Percentiles rank a stretch among this genome's conserved stretches.
These are phyloP conservation scores for Dione vanillae DNA, from an alignment of 2,888 invertebrate genomes.

Conservation along the genomic window DNA sequence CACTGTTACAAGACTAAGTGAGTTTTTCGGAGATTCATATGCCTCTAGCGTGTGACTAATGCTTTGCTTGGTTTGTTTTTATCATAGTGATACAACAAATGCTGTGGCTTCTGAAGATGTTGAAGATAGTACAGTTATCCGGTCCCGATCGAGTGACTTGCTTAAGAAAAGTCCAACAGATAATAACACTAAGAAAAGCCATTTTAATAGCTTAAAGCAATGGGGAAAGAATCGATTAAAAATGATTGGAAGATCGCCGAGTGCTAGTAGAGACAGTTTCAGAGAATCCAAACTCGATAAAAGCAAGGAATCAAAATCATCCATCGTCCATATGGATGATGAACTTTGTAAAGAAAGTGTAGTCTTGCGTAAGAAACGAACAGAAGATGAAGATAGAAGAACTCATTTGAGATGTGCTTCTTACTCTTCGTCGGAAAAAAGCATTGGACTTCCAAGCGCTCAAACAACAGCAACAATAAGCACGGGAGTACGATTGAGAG, in stretches of 20 bases:
- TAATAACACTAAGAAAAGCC: slow-evolving; percentile 82
- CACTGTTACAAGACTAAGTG: slow-evolving; percentile 78
- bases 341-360: slow-evolving; percentile 87
- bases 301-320: slow-evolving; percentile 71
- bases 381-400: slow-evolving; percentile 86
- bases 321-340: slow-evolving; percentile 75
- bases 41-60: slow-evolving; percentile 84
- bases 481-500: slow-evolving; percentile 89
- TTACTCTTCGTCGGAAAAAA: slow-evolving; percentile 90
- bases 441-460: slow-evolving; percentile 84
- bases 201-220: slow-evolving; percentile 92
- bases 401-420: slow-evolving; percentile 91
- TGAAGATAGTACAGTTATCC: slow-evolving; percentile 82
- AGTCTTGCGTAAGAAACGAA: slow-evolving; percentile 85
- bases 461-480: slow-evolving; percentile 83
- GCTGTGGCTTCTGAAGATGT: slow-evolving; percentile 81
- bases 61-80: slow-evolving; percentile 85
- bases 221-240: slow-evolving; percentile 92
- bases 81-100: slow-evolving; percentile 82
- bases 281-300: slow-evolving; percentile 74
- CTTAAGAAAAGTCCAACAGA: slow-evolving; percentile 88
- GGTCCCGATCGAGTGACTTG: slow-evolving; percentile 91
- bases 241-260: slow-evolving; percentile 87
- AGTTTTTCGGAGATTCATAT: slow-evolving; percentile 70
- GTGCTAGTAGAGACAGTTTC: slow-evolving; percentile 81